Evolutionary conservation across 2,888 invertebrate genomes (phyloP).

Genomic region (Macrosoma leucophasiata): DNA sequence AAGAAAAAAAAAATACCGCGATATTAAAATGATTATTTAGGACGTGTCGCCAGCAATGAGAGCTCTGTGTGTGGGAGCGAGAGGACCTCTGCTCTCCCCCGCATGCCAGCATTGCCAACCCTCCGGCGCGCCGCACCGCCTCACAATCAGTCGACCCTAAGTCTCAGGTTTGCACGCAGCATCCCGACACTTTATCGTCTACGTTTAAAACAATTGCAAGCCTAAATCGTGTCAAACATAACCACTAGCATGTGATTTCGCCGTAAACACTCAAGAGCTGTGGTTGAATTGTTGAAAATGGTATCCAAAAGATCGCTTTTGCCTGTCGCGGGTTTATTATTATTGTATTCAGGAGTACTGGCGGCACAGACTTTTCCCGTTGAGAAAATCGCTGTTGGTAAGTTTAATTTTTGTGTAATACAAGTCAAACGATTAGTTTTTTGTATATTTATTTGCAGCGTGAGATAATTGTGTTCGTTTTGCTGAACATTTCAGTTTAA

Average conservation of each 20-base stretch:
- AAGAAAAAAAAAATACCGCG: conserved; percentile 8
- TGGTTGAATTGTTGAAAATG: conserved; percentile 21
- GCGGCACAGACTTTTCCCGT: conserved; percentile 56
- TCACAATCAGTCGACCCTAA: conserved; percentile 70
- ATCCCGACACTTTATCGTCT: conserved; percentile 48
- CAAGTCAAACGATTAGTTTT: conserved; percentile 12
- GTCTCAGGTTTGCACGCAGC: conserved; percentile 71
- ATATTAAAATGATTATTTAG: conserved; percentile 12
- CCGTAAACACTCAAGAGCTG: conserved; percentile 9
- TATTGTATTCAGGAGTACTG: conserved; percentile 43
- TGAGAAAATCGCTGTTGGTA: conserved; percentile 70
- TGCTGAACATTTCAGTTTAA: no score
- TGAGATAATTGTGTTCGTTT: no score
- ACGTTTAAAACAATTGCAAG: conserved; percentile 31
- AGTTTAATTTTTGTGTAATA: conserved; percentile 32
- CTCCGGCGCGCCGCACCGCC: conserved; percentile 39
- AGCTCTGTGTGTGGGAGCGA: conserved; percentile 35
- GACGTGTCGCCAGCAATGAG: conserved; percentile 21
- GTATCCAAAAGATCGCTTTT: conserved; percentile 25
- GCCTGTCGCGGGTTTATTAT: conserved; percentile 44
- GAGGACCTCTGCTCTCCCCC: conserved; percentile 41
- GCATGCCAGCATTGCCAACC: no score
- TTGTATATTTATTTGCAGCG: conserved; percentile 11
- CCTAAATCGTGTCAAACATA: conserved; percentile 23
- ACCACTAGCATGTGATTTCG: conserved; percentile 30